phyloP scores from a whole-genome alignment of 2,797 vertebrate genomes.

The Anguilla pacifica region DNA sequence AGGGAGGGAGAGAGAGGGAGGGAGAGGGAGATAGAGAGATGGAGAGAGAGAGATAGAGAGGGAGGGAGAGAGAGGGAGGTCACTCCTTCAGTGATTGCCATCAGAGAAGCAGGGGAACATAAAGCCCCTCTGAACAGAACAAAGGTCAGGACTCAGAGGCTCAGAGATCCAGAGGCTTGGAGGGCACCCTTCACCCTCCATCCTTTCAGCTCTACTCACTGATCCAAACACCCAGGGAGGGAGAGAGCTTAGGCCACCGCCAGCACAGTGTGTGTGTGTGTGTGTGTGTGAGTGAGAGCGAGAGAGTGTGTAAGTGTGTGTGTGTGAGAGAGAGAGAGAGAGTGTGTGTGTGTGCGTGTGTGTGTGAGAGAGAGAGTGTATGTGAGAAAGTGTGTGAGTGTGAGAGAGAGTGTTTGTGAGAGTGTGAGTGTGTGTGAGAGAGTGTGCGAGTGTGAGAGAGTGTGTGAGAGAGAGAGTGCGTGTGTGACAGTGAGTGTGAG shows the following conservation, averaged over 20 bases:
- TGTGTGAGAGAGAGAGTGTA: too few relatives aligned
- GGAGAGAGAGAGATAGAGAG: neutral
- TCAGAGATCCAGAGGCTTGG: neutral
- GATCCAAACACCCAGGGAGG: constrained; percentile 51
- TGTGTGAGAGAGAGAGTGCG: too few relatives aligned
- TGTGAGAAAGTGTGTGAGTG: too few relatives aligned
- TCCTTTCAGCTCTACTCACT: constrained; percentile 55
- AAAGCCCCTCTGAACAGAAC: constrained; percentile 60
- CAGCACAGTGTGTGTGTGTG: constrained; percentile 14
- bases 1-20: constrained; percentile 33
- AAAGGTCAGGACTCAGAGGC: constrained; percentile 70
- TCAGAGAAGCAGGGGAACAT: constrained; percentile 53
- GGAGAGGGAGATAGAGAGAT: neutral
- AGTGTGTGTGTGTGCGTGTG: too few relatives aligned
- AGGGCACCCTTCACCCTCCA: constrained; percentile 51
- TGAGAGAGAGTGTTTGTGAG: too few relatives aligned
- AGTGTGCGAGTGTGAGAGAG: too few relatives aligned
- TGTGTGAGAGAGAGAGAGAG: too few relatives aligned
- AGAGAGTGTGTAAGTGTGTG: neutral
- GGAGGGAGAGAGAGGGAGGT: neutral
- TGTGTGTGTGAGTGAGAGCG: neutral
- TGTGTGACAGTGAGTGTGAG: too few relatives aligned
- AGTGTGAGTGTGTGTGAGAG: neutral
- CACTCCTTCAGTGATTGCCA: constrained; percentile 52
- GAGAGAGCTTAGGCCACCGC: constrained; percentile 25